These are phyloP conservation scores for Chrysotoxum bicinctum DNA, from an alignment of 2,888 invertebrate species.

Conservation along the genomic window DNA sequence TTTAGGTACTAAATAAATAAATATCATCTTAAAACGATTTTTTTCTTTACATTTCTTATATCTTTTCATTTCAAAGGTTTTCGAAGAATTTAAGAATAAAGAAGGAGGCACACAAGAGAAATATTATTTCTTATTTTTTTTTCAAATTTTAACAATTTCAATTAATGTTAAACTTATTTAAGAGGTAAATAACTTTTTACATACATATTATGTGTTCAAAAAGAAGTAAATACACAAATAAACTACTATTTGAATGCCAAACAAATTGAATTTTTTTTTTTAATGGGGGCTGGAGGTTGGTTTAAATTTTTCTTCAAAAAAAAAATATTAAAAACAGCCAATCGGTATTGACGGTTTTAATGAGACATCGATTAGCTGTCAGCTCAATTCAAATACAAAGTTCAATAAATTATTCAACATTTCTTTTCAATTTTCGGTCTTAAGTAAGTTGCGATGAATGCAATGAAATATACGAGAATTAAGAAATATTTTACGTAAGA, in stretches of 20 bases:
- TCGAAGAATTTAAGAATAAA: constrained; percentile 58
- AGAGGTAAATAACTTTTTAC: not conserved
- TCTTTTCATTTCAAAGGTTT: constrained; percentile 46
- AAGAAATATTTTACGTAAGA: no score
- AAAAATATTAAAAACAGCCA: not conserved
- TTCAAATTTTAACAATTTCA: constrained; percentile 32
- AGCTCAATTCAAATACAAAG: no score
- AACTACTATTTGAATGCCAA: not conserved
- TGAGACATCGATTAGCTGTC: no score
- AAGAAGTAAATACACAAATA: not conserved
- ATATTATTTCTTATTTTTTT: constrained; percentile 49
- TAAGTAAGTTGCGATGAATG: no score
- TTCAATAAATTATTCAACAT: no score
- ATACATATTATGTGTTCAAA: constrained; percentile 43
- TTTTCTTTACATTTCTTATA: constrained; percentile 39
- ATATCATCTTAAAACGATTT: constrained; percentile 50
- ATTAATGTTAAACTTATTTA: not conserved
- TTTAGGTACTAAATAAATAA: constrained; percentile 59
- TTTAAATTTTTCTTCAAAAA: not conserved
- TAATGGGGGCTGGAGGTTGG: not conserved
- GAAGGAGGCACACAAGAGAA: constrained; percentile 70
- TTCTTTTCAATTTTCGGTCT: no score
- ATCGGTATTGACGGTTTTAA: no score
- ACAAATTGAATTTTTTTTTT: not conserved
- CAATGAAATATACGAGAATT: no score